phyloP scores from a whole-genome alignment of 2,888 invertebrate species.

The Athalia circularis region DNA sequence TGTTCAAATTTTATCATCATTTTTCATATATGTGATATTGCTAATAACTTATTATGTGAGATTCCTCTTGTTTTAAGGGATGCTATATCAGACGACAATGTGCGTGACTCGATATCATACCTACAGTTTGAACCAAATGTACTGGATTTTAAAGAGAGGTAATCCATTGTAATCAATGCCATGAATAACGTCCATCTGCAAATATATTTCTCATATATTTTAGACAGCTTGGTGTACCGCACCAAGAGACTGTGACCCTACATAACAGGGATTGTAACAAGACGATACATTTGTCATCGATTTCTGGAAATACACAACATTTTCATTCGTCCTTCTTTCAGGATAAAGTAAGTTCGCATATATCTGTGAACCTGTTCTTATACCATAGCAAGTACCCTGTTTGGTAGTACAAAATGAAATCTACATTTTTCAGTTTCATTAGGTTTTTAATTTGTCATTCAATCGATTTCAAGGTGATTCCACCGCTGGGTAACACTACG shows the following conservation, averaged over 20 bases:
- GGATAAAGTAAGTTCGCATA: slow-evolving; percentile 83
- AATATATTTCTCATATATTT: slow-evolving; percentile 59
- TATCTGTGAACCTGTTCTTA: too few relatives aligned
- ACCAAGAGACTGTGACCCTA: slow-evolving; percentile 89
- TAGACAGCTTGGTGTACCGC: slow-evolving; percentile 91
- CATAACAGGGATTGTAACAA: slow-evolving; percentile 91
- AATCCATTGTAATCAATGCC: slow-evolving; percentile 43
- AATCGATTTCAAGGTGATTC: slow-evolving; percentile 82
- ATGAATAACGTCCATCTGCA: not conserved
- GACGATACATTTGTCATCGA: slow-evolving; percentile 93
- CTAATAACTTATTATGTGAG: slow-evolving; percentile 5
- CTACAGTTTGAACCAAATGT: slow-evolving; percentile 81
- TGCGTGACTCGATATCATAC: slow-evolving; percentile 72
- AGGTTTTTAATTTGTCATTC: not conserved
- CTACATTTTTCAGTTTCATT: too few relatives aligned
- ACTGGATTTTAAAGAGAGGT: slow-evolving; percentile 84
- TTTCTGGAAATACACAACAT: slow-evolving; percentile 94
- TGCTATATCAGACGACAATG: slow-evolving; percentile 61
- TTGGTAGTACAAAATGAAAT: not conserved
- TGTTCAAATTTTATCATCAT: not conserved
- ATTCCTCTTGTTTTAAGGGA: slow-evolving; percentile 58
- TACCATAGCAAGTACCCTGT: too few relatives aligned
- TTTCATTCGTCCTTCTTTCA: slow-evolving; percentile 99
- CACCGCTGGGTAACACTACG: slow-evolving; percentile 93
- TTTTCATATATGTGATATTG: not conserved